Percentiles rank a stretch among this genome's conserved stretches.
phyloP scores from a whole-genome alignment of 1,140 invertebrate species.

The Piezodorus guildinii region DNA sequence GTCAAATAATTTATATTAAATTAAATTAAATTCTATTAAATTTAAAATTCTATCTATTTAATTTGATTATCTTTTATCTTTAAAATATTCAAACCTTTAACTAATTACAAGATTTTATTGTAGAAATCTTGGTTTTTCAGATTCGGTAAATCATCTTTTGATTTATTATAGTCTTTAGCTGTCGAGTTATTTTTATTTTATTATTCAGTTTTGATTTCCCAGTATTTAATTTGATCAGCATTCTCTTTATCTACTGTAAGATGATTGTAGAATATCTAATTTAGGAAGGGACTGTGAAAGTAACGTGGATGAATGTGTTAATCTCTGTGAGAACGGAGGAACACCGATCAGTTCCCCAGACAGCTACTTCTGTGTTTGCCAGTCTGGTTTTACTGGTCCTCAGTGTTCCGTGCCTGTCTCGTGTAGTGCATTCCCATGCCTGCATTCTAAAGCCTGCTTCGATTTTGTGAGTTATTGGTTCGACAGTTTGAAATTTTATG shows the following conservation, averaged over 20 bases:
- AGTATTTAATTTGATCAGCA: background rate
- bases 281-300: conserved; percentile 65
- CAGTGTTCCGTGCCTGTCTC: conserved; percentile 35
- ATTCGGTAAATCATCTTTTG: too few relatives aligned
- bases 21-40: too few relatives aligned
- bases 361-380: conserved; percentile 67
- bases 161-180: too few relatives aligned
- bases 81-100: too few relatives aligned
- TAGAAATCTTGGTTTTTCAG: too few relatives aligned
- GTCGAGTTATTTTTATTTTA: too few relatives aligned
- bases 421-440: conserved; percentile 44
- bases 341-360: conserved; percentile 65
- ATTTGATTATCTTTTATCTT: too few relatives aligned
- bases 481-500: background rate
- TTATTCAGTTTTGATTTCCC: too few relatives aligned
- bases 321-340: conserved; percentile 63
- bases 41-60: too few relatives aligned
- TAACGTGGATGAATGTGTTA: conserved; percentile 30
- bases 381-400: conserved; percentile 52
- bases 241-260: background rate
- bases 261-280: background rate
- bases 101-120: too few relatives aligned
- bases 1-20: too few relatives aligned
- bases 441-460: conserved; percentile 42
- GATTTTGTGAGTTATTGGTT: conserved; percentile 45